Base-by-base conservation (phyloP, 2,888 invertebrate genomes). In the Epinotia demarniana region DNA sequence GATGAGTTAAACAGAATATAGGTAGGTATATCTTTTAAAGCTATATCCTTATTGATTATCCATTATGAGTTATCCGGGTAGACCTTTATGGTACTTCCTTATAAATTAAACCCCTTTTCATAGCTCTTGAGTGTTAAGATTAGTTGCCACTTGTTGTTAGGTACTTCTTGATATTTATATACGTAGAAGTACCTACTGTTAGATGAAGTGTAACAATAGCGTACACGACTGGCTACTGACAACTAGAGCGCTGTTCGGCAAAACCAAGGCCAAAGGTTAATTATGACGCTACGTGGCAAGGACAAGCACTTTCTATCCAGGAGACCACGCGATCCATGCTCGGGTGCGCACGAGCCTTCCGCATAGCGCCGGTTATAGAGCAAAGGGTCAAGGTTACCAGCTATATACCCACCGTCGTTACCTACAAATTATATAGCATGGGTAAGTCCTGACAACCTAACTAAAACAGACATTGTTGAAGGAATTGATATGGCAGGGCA, bases 271-370 rank as follows among this genome's bases (percentile, higher is more conserved):
- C 84, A 85, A 78, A 77, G 81, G 84, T 84, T 85, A 66, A 66
- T 53, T 66, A 53, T 33, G 66, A 66, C 66, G 84, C 85, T 80
- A 80, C 80, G 81, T 82, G 82, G 81, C 92, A 93, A 94, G 93
- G 93, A 92, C 93, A 90, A 86, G 88, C 90, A 86, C 90, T 92
- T 92, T 93, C 92, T 92, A 91, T 92, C 92, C 92, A 91, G 91
- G 92, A 89, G 87, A 86, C 66, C 77, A 49, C 64, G 46, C 49
- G 33, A 43, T 78, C 85, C 87, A 81, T 89, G 90, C 87, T 89
- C 85, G 90, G 85, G 80, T 83, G 90, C 82, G 76, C 91, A 82
- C 87, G 81, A 86, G 84, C 85, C 93, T 94, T 94, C 93, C 93
- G 93, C 90, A 83, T 92, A 86, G 87, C 84, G 85, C 85, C 84